Conservation (phyloP, 2,113 vertebrate genomes). For the Megatriorchis doriae region DNA sequence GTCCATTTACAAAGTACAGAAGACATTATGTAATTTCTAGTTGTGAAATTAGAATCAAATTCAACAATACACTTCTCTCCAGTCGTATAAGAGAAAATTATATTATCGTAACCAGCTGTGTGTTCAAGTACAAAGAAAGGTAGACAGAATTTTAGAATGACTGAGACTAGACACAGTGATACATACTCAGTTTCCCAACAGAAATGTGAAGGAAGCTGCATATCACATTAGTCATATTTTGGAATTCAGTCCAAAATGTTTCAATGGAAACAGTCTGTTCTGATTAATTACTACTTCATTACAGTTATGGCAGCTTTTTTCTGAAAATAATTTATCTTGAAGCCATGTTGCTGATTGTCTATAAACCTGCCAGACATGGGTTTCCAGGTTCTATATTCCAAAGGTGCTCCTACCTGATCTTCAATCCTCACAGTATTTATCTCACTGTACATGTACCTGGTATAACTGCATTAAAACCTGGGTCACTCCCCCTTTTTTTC, state of each 20-base stretch:
- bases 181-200: not conserved
- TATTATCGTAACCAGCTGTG: not conserved
- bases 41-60: not conserved
- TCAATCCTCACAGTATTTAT: not conserved
- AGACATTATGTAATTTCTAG: not conserved
- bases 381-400: not conserved
- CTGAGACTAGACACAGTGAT: not conserved
- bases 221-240: not conserved
- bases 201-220: not conserved
- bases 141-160: not conserved
- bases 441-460: not conserved
- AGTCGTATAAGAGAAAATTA: not conserved
- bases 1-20: not conserved
- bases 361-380: not conserved
- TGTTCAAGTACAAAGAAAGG: not conserved
- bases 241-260: not conserved
- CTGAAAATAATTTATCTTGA: not conserved
- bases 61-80: not conserved
- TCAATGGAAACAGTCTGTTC: not conserved
- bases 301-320: not conserved
- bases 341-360: not conserved
- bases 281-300: not conserved
- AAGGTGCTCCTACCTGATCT: not conserved
- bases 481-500: not conserved
- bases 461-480: not conserved